Conservation (phyloP, 2,113 vertebrate genomes). For the Perca fluviatilis region DNA sequence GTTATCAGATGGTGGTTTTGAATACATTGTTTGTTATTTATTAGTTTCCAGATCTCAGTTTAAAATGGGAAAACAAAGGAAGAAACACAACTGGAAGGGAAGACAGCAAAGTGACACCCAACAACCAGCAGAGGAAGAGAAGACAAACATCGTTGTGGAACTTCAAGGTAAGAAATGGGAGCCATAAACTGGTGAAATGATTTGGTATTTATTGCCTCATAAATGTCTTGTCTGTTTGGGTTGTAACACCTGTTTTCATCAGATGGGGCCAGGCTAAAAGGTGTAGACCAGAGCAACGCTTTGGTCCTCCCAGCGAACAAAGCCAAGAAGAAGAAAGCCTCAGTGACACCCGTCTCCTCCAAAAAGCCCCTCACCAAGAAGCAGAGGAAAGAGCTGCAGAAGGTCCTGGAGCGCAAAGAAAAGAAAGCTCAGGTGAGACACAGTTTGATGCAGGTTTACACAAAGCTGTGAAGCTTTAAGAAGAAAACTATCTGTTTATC, state of each 20-base stretch:
- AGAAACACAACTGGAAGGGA: constrained; percentile 91
- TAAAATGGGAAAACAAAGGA: constrained; percentile 89
- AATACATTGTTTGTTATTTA: not conserved
- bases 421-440: constrained; percentile 90
- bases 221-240: not conserved
- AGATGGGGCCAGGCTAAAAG: constrained; percentile 88
- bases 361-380: constrained; percentile 92
- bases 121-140: constrained; percentile 30
- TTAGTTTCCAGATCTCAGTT: not conserved
- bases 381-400: constrained; percentile 91
- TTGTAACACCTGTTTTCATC: constrained; percentile 20
- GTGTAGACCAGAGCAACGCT: constrained; percentile 90
- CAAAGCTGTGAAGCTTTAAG: not conserved
- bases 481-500: too few relatives aligned
- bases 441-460: not conserved
- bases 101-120: constrained; percentile 74
- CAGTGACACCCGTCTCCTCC: constrained; percentile 49
- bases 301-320: constrained; percentile 90
- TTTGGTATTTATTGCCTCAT: not conserved
- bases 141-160: constrained; percentile 77
- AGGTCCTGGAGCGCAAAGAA: constrained; percentile 92
- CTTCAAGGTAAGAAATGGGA: constrained; percentile 70
- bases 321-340: constrained; percentile 78
- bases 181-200: not conserved
- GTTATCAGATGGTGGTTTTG: not conserved